Evolutionary conservation across 2,797 vertebrate species (phyloP).

Genomic region (Gallinago nigripennis): DNA sequence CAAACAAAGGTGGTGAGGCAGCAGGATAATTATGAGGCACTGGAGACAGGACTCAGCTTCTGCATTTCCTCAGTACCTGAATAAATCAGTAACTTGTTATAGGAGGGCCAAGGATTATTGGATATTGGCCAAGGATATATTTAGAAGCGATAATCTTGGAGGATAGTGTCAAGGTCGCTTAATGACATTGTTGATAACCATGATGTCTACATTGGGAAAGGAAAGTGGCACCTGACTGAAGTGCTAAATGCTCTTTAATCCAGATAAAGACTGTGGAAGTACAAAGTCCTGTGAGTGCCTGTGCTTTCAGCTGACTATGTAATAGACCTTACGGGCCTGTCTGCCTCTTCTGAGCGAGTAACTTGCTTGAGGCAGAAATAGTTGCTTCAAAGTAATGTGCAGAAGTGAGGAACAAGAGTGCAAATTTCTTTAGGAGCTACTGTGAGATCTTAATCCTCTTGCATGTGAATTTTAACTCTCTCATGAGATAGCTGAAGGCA

Average conservation of each 20-base stretch:
- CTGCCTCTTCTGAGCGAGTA: neutral
- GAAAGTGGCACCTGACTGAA: neutral
- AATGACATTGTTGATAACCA: neutral
- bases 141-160: neutral
- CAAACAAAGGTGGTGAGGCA: neutral
- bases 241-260: neutral
- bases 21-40: neutral
- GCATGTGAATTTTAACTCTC: neutral
- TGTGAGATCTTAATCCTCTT: neutral
- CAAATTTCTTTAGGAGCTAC: neutral
- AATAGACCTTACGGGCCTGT: neutral
- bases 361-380: neutral
- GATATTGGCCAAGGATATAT: too few relatives aligned
- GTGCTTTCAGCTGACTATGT: neutral
- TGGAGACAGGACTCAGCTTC: neutral
- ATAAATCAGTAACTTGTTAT: neutral
- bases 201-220: neutral
- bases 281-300: too few relatives aligned
- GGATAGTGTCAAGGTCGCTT: fast-evolving
- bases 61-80: neutral
- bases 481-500: neutral
- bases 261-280: neutral
- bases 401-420: neutral
- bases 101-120: neutral
- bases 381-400: neutral